phyloP scores from a whole-genome alignment of 2,888 invertebrate species.

The Pecten maximus region DNA sequence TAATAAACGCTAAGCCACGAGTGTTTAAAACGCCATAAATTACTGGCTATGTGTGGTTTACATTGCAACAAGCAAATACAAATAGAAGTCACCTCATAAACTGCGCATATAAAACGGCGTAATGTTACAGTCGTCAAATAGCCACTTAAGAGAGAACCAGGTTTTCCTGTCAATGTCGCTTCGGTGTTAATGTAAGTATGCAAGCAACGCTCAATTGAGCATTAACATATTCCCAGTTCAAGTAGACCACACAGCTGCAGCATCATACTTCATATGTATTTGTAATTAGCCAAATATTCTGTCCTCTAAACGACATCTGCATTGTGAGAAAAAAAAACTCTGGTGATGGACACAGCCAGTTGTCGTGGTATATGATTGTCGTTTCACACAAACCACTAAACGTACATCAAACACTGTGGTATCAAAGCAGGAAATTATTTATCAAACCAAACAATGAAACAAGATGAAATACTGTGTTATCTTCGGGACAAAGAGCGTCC shows the following conservation, averaged over 20 bases:
- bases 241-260: neutral
- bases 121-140: neutral
- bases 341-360: neutral
- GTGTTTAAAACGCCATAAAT: constrained; percentile 14
- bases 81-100: neutral
- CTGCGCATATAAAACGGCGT: neutral
- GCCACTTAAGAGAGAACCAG: neutral
- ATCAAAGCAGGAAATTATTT: neutral
- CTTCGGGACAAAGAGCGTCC: neutral
- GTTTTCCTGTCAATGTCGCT: neutral
- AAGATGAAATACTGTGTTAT: neutral
- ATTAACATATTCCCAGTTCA: neutral
- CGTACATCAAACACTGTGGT: neutral
- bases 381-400: neutral
- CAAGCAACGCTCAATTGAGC: neutral
- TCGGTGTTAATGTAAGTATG: neutral
- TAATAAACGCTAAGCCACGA: neutral
- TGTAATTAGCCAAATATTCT: neutral
- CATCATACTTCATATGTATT: neutral
- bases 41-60: neutral
- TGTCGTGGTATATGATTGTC: neutral
- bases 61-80: neutral
- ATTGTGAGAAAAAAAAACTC: neutral
- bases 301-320: neutral
- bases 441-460: neutral